Evolutionary conservation across 2,888 invertebrate genomes (phyloP).

Genomic region (Stenurella melanura): DNA sequence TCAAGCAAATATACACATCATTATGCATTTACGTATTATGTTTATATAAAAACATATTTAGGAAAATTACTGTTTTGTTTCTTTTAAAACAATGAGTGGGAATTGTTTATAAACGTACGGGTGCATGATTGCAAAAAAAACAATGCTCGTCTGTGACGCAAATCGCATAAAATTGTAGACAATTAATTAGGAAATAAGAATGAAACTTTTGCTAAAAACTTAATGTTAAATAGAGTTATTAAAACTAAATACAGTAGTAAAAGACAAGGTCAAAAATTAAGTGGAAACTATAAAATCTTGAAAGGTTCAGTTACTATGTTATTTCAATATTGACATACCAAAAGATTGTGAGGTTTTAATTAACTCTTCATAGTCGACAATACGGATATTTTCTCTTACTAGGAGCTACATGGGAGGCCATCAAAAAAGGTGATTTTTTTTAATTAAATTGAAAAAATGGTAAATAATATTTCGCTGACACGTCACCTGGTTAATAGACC

Average conservation of each 20-base stretch:
- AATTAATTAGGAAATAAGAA: constrained; percentile 17
- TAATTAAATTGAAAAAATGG: no score
- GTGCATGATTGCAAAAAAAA: neutral
- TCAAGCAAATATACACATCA: neutral
- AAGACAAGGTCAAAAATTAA: constrained; percentile 3
- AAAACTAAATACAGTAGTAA: constrained; percentile 1
- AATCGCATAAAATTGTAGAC: constrained; percentile 1
- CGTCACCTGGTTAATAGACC: no score
- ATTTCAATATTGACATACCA: neutral
- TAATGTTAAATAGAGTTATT: constrained; percentile 13
- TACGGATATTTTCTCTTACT: no score
- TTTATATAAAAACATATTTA: neutral
- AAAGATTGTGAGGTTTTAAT: neutral
- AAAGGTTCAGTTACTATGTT: neutral
- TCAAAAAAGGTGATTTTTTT: no score
- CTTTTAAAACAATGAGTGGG: constrained; percentile 7
- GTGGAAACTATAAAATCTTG: neutral
- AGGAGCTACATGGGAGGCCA: no score
- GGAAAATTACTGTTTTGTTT: neutral
- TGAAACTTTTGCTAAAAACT: constrained; percentile 4
- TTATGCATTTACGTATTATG: neutral
- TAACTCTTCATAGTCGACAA: neutral
- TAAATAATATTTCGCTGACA: no score
- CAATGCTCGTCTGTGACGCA: constrained; percentile 18
- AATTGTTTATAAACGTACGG: neutral